Evolutionary conservation across 2,113 vertebrate genomes (phyloP).

Genomic region (Python bivittatus): DNA sequence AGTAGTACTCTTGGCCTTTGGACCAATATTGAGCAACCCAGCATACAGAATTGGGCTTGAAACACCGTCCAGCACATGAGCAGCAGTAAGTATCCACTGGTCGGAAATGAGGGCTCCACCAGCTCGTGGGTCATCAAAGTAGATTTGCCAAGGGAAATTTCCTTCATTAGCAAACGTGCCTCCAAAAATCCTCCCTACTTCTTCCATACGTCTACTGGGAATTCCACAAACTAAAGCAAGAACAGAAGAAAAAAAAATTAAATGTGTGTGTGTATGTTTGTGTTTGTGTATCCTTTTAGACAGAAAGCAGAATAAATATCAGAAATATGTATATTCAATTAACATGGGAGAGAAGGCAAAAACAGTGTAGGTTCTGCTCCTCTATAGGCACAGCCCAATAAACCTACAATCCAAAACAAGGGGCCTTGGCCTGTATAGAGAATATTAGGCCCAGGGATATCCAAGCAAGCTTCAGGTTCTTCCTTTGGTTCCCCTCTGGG

Average conservation of each 20-base stretch:
- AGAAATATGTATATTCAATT: background rate
- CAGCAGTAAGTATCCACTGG: conserved; percentile 80
- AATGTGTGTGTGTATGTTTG: background rate
- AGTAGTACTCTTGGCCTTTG: accelerated
- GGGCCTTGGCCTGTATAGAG: background rate
- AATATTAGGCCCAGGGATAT: background rate
- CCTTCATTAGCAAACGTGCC: conserved; percentile 51
- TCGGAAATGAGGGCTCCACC: conserved; percentile 75
- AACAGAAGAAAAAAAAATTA: background rate
- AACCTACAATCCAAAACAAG: background rate
- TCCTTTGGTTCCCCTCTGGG: background rate
- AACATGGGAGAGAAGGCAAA: background rate
- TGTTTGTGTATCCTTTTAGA: background rate
- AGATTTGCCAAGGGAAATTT: conserved; percentile 80
- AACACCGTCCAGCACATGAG: conserved; percentile 65
- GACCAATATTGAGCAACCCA: conserved; percentile 46
- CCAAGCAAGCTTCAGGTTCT: background rate
- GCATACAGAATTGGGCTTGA: conserved; percentile 59
- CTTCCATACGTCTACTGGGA: conserved; percentile 35
- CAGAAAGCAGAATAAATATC: background rate
- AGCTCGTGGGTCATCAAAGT: conserved; percentile 56
- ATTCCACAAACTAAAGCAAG: conserved; percentile 72
- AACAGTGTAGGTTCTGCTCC: background rate
- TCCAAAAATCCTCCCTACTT: conserved; percentile 70
- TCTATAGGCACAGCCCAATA: background rate